Evolutionary conservation across 1,140 invertebrate species (phyloP).

Genomic region (Eufriesea mexicana): DNA sequence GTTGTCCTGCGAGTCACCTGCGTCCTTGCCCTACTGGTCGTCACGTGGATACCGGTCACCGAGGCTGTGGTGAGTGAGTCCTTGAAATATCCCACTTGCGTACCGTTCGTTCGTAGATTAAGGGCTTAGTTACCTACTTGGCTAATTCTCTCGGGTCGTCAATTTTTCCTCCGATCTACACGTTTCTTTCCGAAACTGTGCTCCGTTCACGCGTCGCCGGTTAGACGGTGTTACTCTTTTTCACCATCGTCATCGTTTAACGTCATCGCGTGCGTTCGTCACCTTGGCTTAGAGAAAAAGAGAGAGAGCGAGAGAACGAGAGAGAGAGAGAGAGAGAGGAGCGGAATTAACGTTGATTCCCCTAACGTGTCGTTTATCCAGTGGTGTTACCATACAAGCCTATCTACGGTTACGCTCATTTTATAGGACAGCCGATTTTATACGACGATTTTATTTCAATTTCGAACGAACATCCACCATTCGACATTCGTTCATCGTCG

Average conservation of each 20-base stretch:
- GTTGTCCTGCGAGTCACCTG: conserved; percentile 55
- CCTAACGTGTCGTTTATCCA: conserved; percentile 23
- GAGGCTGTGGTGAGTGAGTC: conserved; percentile 71
- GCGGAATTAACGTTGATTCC: conserved; percentile 21
- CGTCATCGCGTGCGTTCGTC: not conserved
- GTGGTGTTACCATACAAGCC: not conserved
- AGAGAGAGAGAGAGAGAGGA: conserved; percentile 10
- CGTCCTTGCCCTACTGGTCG: conserved; percentile 65
- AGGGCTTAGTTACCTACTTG: not conserved
- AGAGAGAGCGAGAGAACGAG: not conserved
- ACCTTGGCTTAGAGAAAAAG: not conserved
- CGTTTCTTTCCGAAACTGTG: not conserved
- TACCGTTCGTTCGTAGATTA: not conserved
- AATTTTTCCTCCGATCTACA: not conserved
- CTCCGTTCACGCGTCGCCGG: not conserved
- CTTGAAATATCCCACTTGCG: conserved; percentile 38
- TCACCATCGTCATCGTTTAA: not conserved
- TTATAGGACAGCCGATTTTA: not conserved
- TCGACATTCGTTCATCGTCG: not conserved
- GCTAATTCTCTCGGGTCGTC: not conserved
- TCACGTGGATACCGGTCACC: conserved; percentile 52
- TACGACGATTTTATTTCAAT: too few species aligned
- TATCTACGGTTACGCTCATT: not conserved
- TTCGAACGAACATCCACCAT: not conserved
- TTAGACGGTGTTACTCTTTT: not conserved